Evolutionary conservation across 1,140 invertebrate genomes (phyloP), one percentile per base, ranked within the genome.

Genomic region (Pogonus chalceus): DNA sequence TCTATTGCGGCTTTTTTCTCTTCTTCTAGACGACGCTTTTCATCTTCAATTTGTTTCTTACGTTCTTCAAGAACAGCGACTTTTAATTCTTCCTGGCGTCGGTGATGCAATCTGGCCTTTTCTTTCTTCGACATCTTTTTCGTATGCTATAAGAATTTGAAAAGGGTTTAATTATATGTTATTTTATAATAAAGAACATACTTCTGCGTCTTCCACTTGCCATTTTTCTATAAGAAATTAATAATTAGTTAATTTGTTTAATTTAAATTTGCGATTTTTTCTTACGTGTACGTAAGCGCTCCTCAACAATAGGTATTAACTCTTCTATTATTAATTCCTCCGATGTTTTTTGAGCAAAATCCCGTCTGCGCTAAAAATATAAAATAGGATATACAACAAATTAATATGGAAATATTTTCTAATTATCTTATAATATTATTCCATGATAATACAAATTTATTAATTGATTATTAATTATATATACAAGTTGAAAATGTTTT

Each of bases 41-140:
- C 31, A 35, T 59, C 26, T 21, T 16, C 39, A 35, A 47, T 3
- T 35, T 12, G 14, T 52, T 16, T 7, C 3, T 53, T 14, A 21
- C 51, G 57, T 47, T 72, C 72, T 49, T 69, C 66, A 55, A 75
- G 71, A 60, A 69, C 64, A 59, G 71, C 71, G 9, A 71, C 62
- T 18, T 67, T 67, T 23, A 69, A 48, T 31, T 72, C 55, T 54
- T 74, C 72, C 0, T 67, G 69, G 57, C 68, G 63, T 56, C 75
- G 72, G 14, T 68, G 66, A 59, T 71, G 68, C 23, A 73, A 58
- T 3, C 67, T 65, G 0, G 67, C 69, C 53, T 71, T 72, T 51
- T 74, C 71, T 59, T 73, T 74, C 55, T 74, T 73, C 2, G 66
- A 67, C 4, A 69, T 58, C 58, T 74, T 75, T 62, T 73, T 68